Evolutionary conservation across 2,113 vertebrate genomes (phyloP).

Genomic region (Silurus asotus): DNA sequence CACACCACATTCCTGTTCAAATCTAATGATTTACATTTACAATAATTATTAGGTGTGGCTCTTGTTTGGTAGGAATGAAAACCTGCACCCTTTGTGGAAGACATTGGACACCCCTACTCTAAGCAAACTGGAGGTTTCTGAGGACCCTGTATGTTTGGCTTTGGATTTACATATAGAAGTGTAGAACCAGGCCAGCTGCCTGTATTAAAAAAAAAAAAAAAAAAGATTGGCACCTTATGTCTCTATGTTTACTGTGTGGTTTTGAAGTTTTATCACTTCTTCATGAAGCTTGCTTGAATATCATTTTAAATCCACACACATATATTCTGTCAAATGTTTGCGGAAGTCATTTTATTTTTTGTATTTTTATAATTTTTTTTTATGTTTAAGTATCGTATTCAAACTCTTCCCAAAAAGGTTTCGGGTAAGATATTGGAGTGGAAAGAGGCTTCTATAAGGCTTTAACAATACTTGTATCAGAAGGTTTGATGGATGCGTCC

Average conservation of each 20-base stretch:
- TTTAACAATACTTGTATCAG: neutral
- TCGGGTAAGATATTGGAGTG: neutral
- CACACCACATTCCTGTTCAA: too few relatives aligned
- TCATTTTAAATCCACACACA: slow-evolving; percentile 16
- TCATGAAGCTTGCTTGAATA: slow-evolving; percentile 2
- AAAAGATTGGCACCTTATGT: slow-evolving; percentile 8
- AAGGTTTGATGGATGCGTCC: neutral
- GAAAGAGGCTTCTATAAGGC: neutral
- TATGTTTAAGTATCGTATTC: too few relatives aligned
- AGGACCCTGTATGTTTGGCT: neutral
- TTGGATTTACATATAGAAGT: neutral
- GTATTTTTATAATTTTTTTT: neutral
- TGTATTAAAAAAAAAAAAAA: neutral
- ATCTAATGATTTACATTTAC: too few relatives aligned
- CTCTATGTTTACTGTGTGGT: neutral
- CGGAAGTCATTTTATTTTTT: too few relatives aligned
- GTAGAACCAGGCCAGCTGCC: neutral
- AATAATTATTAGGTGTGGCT: too few relatives aligned
- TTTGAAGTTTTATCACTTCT: slow-evolving; percentile 3
- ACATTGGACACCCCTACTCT: too few relatives aligned
- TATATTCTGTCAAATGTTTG: neutral
- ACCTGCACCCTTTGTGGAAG: too few relatives aligned
- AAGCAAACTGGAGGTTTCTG: neutral
- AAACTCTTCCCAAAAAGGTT: too few relatives aligned
- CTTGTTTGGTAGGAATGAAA: too few relatives aligned